Base-by-base conservation (phyloP, 2,797 vertebrate species). In the Dallia pectoralis region DNA sequence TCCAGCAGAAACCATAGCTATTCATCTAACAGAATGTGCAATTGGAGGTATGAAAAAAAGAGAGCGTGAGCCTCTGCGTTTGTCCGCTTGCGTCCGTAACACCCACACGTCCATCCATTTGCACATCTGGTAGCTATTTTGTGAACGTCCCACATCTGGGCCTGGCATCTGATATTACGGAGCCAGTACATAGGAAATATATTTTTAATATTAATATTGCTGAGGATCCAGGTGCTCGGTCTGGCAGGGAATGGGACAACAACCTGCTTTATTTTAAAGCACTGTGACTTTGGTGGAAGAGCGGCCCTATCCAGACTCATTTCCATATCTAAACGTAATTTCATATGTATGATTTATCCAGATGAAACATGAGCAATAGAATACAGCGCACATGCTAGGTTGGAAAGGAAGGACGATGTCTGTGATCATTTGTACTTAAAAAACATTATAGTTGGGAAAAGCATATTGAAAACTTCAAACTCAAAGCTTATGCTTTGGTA, bases 51-150 rank as follows among this genome's bases (percentile, higher is more conserved):
- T 53, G 70, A 77, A 25, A 75, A 73, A 67, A 33, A 30, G 75
- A n/a, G 22, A 8, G 64, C 11, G 25, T 19, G 29, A 15, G 48
- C 71, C 29, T 47, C 67, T 51, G 30, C 48, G 74, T 69, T 33
- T 83, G 61, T 62, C 75, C 65, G 67, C 62, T 51, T 4, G 53
- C 15, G 40, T 76, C 65, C 18, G 22, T 76, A 67, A 74, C 51
- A 74, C 69, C 76, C 51, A 53, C 9, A 6, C 53, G 30, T 29
- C 67, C 66, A 63, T 74, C 32, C 51, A 53, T 68, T 53, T 29
- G 29, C 73, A 78, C 75, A 85, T 81, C 75, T 82, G 77, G 71
- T 61, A 78, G 75, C 51, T 62, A 85, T 82, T 82, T 69, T 48
- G 69, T 72, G 67, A 71, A 75, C 67, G 53, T 75, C 70, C 74